A percentile compares a stretch with the other conserved stretches of the same genome.
Conservation (phyloP, 2,797 vertebrate genomes). For the Sebastes minor region DNA sequence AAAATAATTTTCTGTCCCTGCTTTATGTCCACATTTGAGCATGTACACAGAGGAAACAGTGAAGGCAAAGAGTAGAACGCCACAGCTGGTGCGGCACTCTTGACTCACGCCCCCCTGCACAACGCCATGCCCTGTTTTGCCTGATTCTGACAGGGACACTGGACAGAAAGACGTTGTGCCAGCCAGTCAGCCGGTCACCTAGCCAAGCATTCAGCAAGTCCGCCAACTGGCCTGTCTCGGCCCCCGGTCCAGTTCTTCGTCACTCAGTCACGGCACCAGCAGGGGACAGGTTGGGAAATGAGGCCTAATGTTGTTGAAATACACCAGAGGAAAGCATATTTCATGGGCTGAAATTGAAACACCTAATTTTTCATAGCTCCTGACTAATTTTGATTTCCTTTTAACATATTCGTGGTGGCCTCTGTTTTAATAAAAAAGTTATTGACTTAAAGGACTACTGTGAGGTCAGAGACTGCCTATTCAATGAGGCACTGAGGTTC, state of each 20-base stretch:
- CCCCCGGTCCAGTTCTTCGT: constrained; percentile 29
- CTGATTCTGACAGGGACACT: constrained; percentile 43
- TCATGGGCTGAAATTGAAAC: constrained; percentile 55
- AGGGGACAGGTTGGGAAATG: constrained; percentile 55
- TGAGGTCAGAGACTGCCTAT: constrained; percentile 47
- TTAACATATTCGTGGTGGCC: constrained; percentile 48
- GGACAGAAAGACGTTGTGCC: constrained; percentile 35
- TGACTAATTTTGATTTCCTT: constrained; percentile 63
- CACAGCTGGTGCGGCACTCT: constrained; percentile 36
- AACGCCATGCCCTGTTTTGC: constrained; percentile 41
- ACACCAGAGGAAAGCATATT: constrained; percentile 57
- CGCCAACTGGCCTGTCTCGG: constrained; percentile 31
- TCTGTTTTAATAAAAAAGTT: constrained; percentile 56
- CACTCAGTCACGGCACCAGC: constrained; percentile 44
- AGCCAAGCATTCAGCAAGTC: constrained; percentile 22
- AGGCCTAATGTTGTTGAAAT: constrained; percentile 63
- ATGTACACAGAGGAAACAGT: constrained; percentile 41
- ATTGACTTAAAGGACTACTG: constrained; percentile 59
- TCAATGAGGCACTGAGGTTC: constrained; percentile 42
- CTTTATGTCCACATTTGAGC: constrained; percentile 37
- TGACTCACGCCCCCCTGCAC: constrained; percentile 37
- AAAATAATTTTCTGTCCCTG: constrained; percentile 37
- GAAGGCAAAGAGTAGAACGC: constrained; percentile 13
- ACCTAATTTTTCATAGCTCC: constrained; percentile 63
- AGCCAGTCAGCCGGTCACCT: constrained; percentile 29